These are phyloP conservation scores for Acrobasis repandana DNA, from an alignment of 2,888 invertebrate species.

Conservation along the genomic window DNA sequence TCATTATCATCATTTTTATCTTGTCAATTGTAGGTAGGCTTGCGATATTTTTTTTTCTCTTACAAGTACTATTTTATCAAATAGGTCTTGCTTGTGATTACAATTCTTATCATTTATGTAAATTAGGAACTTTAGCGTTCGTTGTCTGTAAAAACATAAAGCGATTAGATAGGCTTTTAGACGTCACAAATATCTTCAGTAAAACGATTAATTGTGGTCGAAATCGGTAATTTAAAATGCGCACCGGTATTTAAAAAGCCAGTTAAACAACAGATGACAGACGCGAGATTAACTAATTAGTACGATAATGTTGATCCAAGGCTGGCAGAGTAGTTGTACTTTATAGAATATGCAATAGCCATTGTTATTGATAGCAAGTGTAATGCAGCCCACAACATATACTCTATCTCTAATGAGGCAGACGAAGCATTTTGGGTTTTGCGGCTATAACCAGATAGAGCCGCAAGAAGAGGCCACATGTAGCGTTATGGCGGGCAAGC, in stretches of 20 bases:
- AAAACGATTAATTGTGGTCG: background rate
- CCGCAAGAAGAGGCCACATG: no score
- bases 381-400: background rate
- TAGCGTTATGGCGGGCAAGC: no score
- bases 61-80: background rate
- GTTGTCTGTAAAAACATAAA: background rate
- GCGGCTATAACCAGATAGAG: no score
- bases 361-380: background rate
- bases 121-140: background rate
- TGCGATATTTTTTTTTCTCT: no score
- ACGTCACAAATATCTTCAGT: background rate
- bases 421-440: no score
- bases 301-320: background rate
- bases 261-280: background rate
- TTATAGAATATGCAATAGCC: background rate
- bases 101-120: background rate
- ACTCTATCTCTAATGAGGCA: no score
- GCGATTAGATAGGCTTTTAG: background rate
- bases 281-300: background rate
- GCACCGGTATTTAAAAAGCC: background rate
- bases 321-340: background rate
- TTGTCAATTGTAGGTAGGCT: no score
- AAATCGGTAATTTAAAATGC: background rate
- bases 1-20: no score
- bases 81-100: background rate